Percentiles rank a stretch among this genome's conserved stretches.
Evolutionary conservation across 2,888 invertebrate species (phyloP).

Genomic region (Drosophila fulvimacula): DNA sequence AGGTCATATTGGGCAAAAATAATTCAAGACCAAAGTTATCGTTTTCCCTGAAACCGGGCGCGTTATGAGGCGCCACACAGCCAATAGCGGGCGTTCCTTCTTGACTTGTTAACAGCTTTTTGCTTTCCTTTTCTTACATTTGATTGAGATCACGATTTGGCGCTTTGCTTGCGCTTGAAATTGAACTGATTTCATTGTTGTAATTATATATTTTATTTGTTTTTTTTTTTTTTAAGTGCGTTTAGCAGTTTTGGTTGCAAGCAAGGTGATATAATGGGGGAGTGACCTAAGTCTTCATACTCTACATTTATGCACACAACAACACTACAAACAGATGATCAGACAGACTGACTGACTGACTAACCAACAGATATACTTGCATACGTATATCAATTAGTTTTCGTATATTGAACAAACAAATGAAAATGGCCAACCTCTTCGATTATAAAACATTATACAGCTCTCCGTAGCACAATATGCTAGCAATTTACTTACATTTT

Average conservation of each 20-base stretch:
- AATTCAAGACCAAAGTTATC: constrained; percentile 98
- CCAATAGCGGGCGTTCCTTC: constrained; percentile 3
- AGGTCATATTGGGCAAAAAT: constrained; percentile 98
- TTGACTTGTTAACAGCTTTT: constrained; percentile 60
- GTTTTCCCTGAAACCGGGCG: constrained; percentile 92
- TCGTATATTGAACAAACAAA: constrained; percentile 37
- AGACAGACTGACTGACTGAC: not conserved
- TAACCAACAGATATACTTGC: constrained; percentile 14
- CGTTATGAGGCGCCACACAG: constrained; percentile 86
- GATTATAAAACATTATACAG: constrained; percentile 48
- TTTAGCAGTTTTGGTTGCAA: constrained; percentile 46
- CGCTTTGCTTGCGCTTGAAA: constrained; percentile 53
- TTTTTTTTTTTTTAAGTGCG: constrained; percentile 45
- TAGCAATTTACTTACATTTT: constrained; percentile 62
- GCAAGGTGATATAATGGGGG: constrained; percentile 37
- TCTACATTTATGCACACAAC: constrained; percentile 21
- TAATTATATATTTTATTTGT: constrained; percentile 55
- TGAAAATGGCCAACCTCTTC: constrained; percentile 58
- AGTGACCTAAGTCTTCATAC: constrained; percentile 27
- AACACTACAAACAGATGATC: not conserved
- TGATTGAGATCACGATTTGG: constrained; percentile 50
- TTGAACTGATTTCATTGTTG: constrained; percentile 50
- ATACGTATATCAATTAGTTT: constrained; percentile 32
- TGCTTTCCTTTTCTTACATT: constrained; percentile 16
- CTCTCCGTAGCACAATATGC: constrained; percentile 67